Evolutionary conservation across 2,797 vertebrate species (phyloP), one percentile per base, ranked within the genome.

Genomic region (Chelon auratus): DNA sequence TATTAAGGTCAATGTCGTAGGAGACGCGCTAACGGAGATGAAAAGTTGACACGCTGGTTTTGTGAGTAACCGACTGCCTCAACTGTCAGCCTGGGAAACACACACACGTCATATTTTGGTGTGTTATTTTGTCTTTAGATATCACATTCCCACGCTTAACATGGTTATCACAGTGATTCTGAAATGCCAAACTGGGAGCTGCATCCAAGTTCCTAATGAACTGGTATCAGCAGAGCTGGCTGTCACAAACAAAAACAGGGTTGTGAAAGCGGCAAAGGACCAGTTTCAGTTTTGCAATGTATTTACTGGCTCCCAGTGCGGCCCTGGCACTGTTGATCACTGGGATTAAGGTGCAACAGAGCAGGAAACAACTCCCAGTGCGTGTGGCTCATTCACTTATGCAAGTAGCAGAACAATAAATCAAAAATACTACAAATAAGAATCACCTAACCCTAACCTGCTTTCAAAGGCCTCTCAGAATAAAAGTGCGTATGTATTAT

Each of bases 31-130:
- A 79, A 30, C 6, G 30, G 30, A 6, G 30, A 30, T 30, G 5
- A 30, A 30, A 30, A 33, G 80, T 77, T 13, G 87, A 70, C 62
- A 18, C 8, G 1, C 87, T 22, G 84, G 89, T 93, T 91, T 83
- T 68, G 81, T 18, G 39, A 52, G 17, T 69, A 69, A 70, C 84
- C 80, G 53, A 73, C 60, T n/a, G 43, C 15, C 17, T 63, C 24
- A 55, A 12, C 53, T 45, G 64, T 24, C 2, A 5, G 15, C 15
- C 20, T 65, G 71, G 39, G 37, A 66, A 45, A 47, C 4, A 39
- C 22, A 42, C 20, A 14, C 30, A 33, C 30, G 42, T 60, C 65
- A 55, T 37, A 5, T 47, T 62, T 17, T 55, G 39, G 2, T 6
- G n/a, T 39, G 50, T 62, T 18, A 15, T 33, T 67, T 47, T 39